Evolutionary conservation across 2,888 invertebrate species (phyloP).

Genomic region (Drosophila neonasuta): DNA sequence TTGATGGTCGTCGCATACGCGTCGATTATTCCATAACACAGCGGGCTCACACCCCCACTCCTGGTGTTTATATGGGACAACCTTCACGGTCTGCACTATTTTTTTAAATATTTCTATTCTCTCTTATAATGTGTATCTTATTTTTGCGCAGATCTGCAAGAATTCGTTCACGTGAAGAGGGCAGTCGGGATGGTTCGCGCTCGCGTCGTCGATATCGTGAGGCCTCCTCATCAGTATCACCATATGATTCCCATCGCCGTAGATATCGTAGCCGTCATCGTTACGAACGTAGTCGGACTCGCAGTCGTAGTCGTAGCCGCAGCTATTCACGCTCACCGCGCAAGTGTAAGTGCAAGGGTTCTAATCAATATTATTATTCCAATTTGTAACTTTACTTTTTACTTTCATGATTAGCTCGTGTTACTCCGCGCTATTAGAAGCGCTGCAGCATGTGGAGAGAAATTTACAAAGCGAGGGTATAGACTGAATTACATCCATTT

Average conservation of each 20-base stretch:
- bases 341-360: constrained; percentile 57
- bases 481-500: constrained; percentile 43
- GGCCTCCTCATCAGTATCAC: constrained; percentile 34
- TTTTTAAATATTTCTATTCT: not conserved
- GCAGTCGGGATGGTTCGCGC: constrained; percentile 30
- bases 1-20: constrained; percentile 95
- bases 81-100: constrained; percentile 84
- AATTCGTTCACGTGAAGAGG: constrained; percentile 43
- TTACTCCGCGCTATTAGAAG: constrained; percentile 45
- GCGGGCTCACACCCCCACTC: constrained; percentile 97
- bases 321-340: constrained; percentile 73
- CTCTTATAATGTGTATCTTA: not conserved
- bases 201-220: constrained; percentile 55
- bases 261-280: constrained; percentile 50
- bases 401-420: constrained; percentile 16
- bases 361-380: not conserved
- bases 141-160: constrained; percentile 7
- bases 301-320: constrained; percentile 75
- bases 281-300: constrained; percentile 65
- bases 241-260: constrained; percentile 22
- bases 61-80: constrained; percentile 98
- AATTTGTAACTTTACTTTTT: not conserved
- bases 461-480: constrained; percentile 32
- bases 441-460: not conserved
- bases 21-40: constrained; percentile 98